Conservation (phyloP, 2,113 vertebrate genomes). For the Orientallactaga bullata region DNA sequence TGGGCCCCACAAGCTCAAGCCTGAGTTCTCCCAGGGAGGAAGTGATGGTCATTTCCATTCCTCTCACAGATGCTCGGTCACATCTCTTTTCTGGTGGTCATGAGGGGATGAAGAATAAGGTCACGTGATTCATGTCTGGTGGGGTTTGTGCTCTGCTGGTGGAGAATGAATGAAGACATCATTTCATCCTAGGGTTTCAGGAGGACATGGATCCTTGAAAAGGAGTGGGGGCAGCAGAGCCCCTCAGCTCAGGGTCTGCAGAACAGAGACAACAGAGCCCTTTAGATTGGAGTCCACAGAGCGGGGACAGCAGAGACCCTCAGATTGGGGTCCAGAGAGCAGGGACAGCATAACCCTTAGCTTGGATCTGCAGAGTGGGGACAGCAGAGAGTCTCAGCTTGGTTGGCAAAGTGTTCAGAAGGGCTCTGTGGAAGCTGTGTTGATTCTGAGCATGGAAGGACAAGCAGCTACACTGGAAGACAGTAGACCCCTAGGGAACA, state of each 20-base stretch:
- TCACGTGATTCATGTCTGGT: rapidly evolving
- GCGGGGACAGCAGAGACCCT: not conserved
- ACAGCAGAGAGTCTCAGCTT: too few relatives aligned
- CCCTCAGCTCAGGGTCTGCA: not conserved
- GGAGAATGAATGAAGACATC: not conserved
- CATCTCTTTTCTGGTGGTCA: rapidly evolving
- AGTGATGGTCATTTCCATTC: rapidly evolving
- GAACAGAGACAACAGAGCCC: too few relatives aligned
- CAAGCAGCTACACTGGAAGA: not conserved
- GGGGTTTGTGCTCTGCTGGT: rapidly evolving
- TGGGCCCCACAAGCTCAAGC: not conserved
- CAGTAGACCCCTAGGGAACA: rapidly evolving
- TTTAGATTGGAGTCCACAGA: too few relatives aligned
- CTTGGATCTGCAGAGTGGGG: too few relatives aligned
- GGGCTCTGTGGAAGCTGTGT: not conserved
- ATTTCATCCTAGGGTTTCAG: rapidly evolving
- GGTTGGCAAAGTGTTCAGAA: rapidly evolving
- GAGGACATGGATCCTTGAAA: rapidly evolving
- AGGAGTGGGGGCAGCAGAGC: not conserved
- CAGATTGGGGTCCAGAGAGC: not conserved
- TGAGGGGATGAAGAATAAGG: rapidly evolving
- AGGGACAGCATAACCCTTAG: rapidly evolving
- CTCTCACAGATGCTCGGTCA: rapidly evolving
- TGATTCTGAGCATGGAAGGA: not conserved
- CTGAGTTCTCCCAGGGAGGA: too few relatives aligned